These are phyloP conservation scores for Ceratosolen solmsi DNA, from an alignment of 1,140 invertebrate species.

Conservation along the genomic window DNA sequence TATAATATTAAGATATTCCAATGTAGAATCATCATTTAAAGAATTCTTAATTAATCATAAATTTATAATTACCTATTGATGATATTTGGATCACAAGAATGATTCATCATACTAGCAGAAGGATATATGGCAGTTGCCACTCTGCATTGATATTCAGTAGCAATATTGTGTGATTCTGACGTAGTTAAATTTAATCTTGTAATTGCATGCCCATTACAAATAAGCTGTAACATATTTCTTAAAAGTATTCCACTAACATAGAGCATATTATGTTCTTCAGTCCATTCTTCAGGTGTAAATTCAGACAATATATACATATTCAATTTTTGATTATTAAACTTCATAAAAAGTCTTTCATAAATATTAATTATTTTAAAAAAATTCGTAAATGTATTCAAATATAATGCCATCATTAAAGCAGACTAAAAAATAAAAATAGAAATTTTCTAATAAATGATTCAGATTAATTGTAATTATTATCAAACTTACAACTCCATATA, in stretches of 20 bases:
- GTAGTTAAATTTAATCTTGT: slow-evolving; percentile 69
- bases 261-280: slow-evolving; percentile 65
- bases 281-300: slow-evolving; percentile 61
- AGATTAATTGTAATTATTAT: slow-evolving; percentile 58
- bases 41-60: slow-evolving; percentile 21
- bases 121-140: slow-evolving; percentile 90
- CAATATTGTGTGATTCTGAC: slow-evolving; percentile 58
- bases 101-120: slow-evolving; percentile 92
- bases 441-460: neutral
- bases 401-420: slow-evolving; percentile 75
- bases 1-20: slow-evolving; percentile 57
- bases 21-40: neutral
- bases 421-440: slow-evolving; percentile 72
- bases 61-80: slow-evolving; percentile 78
- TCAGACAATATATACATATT: slow-evolving; percentile 48
- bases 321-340: slow-evolving; percentile 59
- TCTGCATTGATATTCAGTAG: slow-evolving; percentile 74
- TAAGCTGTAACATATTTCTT: slow-evolving; percentile 83
- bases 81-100: slow-evolving; percentile 90
- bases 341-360: slow-evolving; percentile 59
- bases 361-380: slow-evolving; percentile 70
- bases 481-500: slow-evolving; percentile 69
- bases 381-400: slow-evolving; percentile 74
- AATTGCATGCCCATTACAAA: slow-evolving; percentile 86
- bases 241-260: slow-evolving; percentile 79